These are phyloP conservation scores for Petromus typicus DNA, from an alignment of 2,113 vertebrate genomes.

Conservation along the genomic window DNA sequence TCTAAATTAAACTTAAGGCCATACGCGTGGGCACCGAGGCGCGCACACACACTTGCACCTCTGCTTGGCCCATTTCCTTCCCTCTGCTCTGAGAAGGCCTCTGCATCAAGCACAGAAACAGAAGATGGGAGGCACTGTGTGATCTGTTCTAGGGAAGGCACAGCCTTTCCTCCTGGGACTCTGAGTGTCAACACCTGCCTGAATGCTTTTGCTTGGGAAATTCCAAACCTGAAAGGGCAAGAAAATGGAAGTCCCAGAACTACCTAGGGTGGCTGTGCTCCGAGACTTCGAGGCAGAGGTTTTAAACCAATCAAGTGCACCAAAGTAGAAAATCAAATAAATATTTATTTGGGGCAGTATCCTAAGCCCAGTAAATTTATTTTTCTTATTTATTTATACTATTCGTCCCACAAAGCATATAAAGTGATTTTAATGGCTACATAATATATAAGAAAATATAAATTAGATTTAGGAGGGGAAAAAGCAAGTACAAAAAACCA, in stretches of 20 bases:
- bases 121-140: neutral
- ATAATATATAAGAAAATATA: slow-evolving; percentile 57
- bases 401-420: neutral
- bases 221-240: neutral
- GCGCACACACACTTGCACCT: neutral
- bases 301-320: neutral
- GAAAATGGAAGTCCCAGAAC: neutral
- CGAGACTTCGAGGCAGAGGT: neutral
- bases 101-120: neutral
- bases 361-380: neutral
- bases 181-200: neutral
- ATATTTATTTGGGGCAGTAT: slow-evolving; percentile 49
- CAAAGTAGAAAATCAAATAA: neutral
- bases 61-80: neutral
- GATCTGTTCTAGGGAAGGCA: neutral
- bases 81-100: neutral
- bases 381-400: slow-evolving; percentile 42
- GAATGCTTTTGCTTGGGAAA: neutral
- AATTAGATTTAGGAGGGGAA: slow-evolving; percentile 17
- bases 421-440: slow-evolving; percentile 36
- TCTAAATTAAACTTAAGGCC: slow-evolving; percentile 1
- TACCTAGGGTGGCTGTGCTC: neutral
- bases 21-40: neutral
- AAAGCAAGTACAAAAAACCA: neutral
- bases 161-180: neutral